Evolutionary conservation across 2,113 vertebrate genomes (phyloP), one percentile per base, ranked within the genome.

Genomic region (Oncorhynchus masou): DNA sequence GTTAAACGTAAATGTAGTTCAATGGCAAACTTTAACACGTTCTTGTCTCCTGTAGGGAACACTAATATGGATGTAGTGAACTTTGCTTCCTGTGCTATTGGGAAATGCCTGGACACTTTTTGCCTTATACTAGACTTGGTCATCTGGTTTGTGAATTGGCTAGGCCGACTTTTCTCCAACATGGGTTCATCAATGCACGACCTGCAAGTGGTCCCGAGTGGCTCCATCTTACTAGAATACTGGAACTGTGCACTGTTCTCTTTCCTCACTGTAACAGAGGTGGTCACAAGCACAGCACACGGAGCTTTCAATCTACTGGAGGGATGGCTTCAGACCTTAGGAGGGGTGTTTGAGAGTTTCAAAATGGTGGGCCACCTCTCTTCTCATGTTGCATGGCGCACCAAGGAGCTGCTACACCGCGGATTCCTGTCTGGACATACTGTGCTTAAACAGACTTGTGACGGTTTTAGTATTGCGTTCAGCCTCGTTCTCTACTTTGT

Each of bases 401-500:
- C 91, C 83, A 86, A 83, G 45, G 95, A 96, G 72, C 9, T 94
- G 74, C 81, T 94, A 71, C 94, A 94, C 3, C 90, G 94, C 0
- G 91, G 93, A 1, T 39, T 96, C 12, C 78, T 91, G 19, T 93
- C 73, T 0, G 92, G 91, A 1, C 94, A 95, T 75, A 85, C 89
- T 4, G 59, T 95, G 84, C 86, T 92, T 70, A 88, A 91, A 49
- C 94, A 95, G 88, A 66, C 84, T 4, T 89, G 93, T 12, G 95
- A 96, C 29, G 85, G 92, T 6, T 80, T 92, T 74, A 88, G 91
- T 81, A 95, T 96, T 24, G 81, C 81, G 15, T 91, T 91, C 83
- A 95, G 95, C 82, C 88, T 96, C 45, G 89, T 92, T 15, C 91
- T 95, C 59, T 96, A 96, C 70, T 89, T 96, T 0, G 80, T 92